Base-by-base conservation (phyloP, 1,140 invertebrate genomes). In the Dufourea novaeangliae region DNA sequence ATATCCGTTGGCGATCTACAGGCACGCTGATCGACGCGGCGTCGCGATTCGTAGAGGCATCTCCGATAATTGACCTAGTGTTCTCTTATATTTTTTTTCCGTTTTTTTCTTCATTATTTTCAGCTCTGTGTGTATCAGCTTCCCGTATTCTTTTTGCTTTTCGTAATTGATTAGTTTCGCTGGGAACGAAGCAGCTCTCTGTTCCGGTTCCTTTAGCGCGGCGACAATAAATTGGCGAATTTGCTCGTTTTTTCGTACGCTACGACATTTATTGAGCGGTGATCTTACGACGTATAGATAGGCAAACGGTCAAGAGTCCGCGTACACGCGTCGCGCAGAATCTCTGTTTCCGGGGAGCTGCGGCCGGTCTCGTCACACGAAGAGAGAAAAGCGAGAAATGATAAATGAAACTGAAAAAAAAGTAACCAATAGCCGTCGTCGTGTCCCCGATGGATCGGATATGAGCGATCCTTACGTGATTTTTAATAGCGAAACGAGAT, bases 211-310 rank as follows among this genome's bases (percentile, higher is more conserved):
- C 52, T 61, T 25, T 64, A 29, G 46, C 39, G 20, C 32, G 34
- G 70, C 27, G n/a, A 46, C 34, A 34, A 34, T 25, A 34, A n/a
- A 61, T 61, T 39, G 7, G n/a, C 10, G 17, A 22, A 61, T 12
- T 34, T 22, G 44, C 44, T 59, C 32, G 37, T 59, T 46, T n/a
- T 22, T 67, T 37, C 67, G 39, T 59, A 22, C 78, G 82, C 89
- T 90, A 91, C 85, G 75, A 90, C 86, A 92, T 82, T 89, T 90
- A 90, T 91, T 91, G 88, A 91, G 90, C 89, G n/a, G 87, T 91
- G 83, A 85, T 89, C 90, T 91, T 90, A 91, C 84, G 83, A 90
- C 83, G 80, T 91, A 37, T 37, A 90, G 78, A 89, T 91, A 91
- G 89, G 87, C 88, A 90, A n/a, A 91, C 81, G 83, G 84, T 87